Conservation (phyloP, 1,140 invertebrate genomes). For the Antheraea mylitta region DNA sequence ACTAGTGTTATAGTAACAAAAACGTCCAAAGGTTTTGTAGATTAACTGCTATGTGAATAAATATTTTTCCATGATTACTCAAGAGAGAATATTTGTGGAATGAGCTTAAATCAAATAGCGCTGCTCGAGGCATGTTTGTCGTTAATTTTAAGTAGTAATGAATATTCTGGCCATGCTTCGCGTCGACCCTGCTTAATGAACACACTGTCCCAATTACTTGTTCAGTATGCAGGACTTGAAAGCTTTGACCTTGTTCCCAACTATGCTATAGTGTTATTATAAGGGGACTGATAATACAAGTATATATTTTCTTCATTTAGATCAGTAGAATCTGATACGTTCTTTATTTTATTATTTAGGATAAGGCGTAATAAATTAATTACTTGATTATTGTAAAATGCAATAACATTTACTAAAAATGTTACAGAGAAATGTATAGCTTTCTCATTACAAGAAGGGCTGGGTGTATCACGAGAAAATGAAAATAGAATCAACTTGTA, state of each 20-base stretch:
- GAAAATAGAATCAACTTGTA: too few species aligned
- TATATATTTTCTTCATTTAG: background rate
- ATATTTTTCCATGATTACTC: background rate
- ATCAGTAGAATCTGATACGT: background rate
- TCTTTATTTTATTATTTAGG: too few species aligned
- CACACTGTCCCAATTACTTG: slow-evolving; percentile 14
- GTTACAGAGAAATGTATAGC: too few species aligned
- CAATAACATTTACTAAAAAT: too few species aligned
- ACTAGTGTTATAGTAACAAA: background rate
- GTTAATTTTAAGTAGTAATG: slow-evolving; percentile 14
- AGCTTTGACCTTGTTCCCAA: slow-evolving; percentile 3
- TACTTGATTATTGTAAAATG: too few species aligned
- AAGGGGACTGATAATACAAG: background rate
- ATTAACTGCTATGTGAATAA: background rate
- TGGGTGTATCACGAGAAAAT: too few species aligned
- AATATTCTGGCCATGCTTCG: slow-evolving; percentile 13
- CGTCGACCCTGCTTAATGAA: slow-evolving; percentile 12
- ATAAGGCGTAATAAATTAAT: too few species aligned
- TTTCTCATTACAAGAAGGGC: too few species aligned
- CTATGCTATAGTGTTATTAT: background rate
- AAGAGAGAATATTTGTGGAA: background rate
- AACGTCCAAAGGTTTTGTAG: background rate
- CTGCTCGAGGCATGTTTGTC: background rate
- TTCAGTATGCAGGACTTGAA: slow-evolving; percentile 14
- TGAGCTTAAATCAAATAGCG: background rate